A percentile compares a stretch with the other conserved stretches of the same genome.
phyloP scores from a whole-genome alignment of 1,140 invertebrate species.

The Scaptomyza hsui region DNA sequence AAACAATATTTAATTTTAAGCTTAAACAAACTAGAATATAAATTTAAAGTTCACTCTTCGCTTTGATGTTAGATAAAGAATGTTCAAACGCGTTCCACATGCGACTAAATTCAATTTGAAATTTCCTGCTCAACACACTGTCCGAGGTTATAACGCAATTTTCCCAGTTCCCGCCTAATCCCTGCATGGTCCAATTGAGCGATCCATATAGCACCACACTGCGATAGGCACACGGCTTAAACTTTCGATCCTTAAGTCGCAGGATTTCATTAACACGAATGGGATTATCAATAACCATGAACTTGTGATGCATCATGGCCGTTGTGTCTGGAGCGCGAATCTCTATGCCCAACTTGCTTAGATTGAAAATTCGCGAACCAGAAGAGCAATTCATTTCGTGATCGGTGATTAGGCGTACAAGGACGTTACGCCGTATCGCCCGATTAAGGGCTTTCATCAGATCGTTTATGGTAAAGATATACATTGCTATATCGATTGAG shows the following conservation, averaged over 20 bases:
- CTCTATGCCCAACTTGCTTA: constrained; percentile 23
- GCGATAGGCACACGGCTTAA: neutral
- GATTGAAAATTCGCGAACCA: constrained; percentile 36
- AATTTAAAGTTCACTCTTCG: constrained; percentile 3
- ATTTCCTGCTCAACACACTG: constrained; percentile 4
- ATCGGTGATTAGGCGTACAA: constrained; percentile 64
- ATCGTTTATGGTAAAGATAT: constrained; percentile 49
- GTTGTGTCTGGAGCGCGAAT: constrained; percentile 47
- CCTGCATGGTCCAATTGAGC: constrained; percentile 66
- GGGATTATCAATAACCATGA: constrained; percentile 56
- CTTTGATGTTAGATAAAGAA: neutral
- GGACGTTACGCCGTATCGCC: constrained; percentile 53
- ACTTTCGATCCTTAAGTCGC: neutral
- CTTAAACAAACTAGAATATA: neutral
- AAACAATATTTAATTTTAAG: constrained; percentile 5
- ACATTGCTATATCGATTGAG: constrained; percentile 69
- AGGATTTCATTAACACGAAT: constrained; percentile 40
- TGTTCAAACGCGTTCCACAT: constrained; percentile 58
- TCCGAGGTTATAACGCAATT: constrained; percentile 58
- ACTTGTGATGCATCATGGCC: constrained; percentile 77
- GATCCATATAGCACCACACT: constrained; percentile 59
- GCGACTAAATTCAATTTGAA: constrained; percentile 61
- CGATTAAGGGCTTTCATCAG: constrained; percentile 34
- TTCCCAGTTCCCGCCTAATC: constrained; percentile 69
- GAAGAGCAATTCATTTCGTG: constrained; percentile 50